These are phyloP conservation scores for Procambarus virginalis DNA, from an alignment of 1,140 invertebrate species.

Conservation along the genomic window DNA sequence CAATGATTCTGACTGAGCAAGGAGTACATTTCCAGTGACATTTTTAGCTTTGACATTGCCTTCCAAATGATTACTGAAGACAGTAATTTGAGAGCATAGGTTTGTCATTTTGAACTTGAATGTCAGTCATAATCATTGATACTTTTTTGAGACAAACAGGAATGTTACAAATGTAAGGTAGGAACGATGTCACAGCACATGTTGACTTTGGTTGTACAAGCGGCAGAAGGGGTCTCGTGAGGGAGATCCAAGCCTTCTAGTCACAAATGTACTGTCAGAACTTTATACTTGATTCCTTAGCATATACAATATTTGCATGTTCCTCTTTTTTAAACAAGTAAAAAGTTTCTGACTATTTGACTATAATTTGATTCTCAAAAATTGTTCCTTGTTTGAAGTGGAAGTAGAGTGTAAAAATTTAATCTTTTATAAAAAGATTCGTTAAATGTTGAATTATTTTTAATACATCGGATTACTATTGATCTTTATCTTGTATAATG, in stretches of 20 bases:
- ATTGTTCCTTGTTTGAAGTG: neutral
- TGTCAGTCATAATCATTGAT: conserved; percentile 16
- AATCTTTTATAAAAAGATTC: neutral
- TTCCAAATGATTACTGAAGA: neutral
- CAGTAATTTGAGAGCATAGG: neutral
- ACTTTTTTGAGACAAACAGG: neutral
- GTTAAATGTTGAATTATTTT: conserved; percentile 1
- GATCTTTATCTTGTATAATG: neutral
- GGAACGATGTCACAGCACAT: neutral
- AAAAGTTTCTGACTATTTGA: conserved; percentile 12
- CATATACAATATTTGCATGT: neutral
- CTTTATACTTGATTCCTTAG: conserved; percentile 25
- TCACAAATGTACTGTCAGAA: conserved; percentile 35
- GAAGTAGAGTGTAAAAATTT: neutral
- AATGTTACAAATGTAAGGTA: conserved; percentile 10
- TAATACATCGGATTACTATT: conserved; percentile 6
- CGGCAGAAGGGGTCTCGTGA: conserved; percentile 61
- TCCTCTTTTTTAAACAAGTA: conserved; percentile 1
- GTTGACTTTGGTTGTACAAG: conserved; percentile 52
- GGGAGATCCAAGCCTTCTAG: conserved; percentile 57
- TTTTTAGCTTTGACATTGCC: neutral
- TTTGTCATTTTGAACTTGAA: neutral
- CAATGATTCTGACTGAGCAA: conserved; percentile 3
- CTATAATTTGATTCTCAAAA: neutral
- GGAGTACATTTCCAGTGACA: neutral